Conservation (phyloP, 2,113 vertebrate genomes). For the Collichthys lucidus region DNA sequence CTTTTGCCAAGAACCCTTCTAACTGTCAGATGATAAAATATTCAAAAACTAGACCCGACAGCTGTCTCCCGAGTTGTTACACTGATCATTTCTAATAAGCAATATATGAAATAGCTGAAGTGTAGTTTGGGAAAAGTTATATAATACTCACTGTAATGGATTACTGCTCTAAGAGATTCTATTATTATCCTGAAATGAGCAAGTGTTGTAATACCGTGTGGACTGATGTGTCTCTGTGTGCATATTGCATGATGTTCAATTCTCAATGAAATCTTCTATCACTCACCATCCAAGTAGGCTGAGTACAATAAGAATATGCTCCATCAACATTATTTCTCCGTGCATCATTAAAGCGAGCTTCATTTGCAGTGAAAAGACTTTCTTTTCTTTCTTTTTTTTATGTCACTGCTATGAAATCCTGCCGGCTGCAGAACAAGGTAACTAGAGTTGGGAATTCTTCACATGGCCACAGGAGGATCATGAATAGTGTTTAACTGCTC, state of each 20-base stretch:
- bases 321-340: slow-evolving; percentile 22
- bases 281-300: slow-evolving; percentile 3
- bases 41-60: slow-evolving; percentile 2
- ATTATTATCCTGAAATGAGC: not conserved
- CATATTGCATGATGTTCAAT: not conserved
- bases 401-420: slow-evolving; percentile 16
- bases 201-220: not conserved
- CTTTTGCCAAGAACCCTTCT: slow-evolving; percentile 9
- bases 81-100: slow-evolving; percentile 21
- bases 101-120: slow-evolving; percentile 14
- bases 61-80: slow-evolving; percentile 8
- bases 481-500: slow-evolving; percentile 53
- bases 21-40: slow-evolving; percentile 29
- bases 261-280: slow-evolving; percentile 24
- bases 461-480: slow-evolving; percentile 35
- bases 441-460: slow-evolving; percentile 34
- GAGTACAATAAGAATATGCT: slow-evolving; percentile 11
- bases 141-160: slow-evolving; percentile 4
- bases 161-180: slow-evolving; percentile 3
- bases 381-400: slow-evolving; percentile 31
- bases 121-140: not conserved
- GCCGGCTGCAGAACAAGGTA: slow-evolving; percentile 33
- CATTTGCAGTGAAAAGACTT: slow-evolving; percentile 36
- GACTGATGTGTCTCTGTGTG: not conserved
- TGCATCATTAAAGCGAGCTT: slow-evolving; percentile 38